Conservation (phyloP, 2,888 invertebrate genomes). For the Pandemis corylana region DNA sequence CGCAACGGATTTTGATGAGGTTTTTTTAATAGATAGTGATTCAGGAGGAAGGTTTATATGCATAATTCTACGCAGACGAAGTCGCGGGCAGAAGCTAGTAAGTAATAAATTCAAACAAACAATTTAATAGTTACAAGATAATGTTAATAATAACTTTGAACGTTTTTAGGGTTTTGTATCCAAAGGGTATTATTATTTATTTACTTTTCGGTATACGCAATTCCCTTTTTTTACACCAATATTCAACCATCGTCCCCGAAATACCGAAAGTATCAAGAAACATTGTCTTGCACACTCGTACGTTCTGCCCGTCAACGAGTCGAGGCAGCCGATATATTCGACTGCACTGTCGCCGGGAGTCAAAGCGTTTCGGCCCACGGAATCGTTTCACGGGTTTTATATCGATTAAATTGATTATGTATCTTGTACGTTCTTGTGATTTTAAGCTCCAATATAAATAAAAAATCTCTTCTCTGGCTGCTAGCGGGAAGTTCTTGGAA, state of each 20-base stretch:
- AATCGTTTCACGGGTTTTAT: not conserved
- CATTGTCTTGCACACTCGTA: not conserved
- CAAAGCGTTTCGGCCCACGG: not conserved
- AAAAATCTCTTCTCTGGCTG: not conserved
- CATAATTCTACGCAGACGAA: no score
- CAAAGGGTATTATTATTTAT: no score
- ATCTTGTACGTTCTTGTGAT: not conserved
- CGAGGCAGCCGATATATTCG: not conserved
- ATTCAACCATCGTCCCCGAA: not conserved
- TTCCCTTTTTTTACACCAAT: not conserved
- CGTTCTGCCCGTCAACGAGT: not conserved
- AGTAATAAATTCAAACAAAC: not conserved
- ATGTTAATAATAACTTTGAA: no score
- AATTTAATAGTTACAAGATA: not conserved
- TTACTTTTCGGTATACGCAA: no score
- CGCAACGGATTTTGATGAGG: no score
- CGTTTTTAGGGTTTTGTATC: no score
- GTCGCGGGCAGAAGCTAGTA: not conserved
- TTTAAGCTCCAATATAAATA: not conserved
- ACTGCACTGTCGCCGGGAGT: not conserved
- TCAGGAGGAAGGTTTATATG: no score
- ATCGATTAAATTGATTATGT: not conserved
- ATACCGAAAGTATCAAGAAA: constrained; percentile 3
- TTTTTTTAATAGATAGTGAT: no score
- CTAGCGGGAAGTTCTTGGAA: not conserved